phyloP scores from a whole-genome alignment of 2,113 vertebrate genomes.

The Garra rufa region DNA sequence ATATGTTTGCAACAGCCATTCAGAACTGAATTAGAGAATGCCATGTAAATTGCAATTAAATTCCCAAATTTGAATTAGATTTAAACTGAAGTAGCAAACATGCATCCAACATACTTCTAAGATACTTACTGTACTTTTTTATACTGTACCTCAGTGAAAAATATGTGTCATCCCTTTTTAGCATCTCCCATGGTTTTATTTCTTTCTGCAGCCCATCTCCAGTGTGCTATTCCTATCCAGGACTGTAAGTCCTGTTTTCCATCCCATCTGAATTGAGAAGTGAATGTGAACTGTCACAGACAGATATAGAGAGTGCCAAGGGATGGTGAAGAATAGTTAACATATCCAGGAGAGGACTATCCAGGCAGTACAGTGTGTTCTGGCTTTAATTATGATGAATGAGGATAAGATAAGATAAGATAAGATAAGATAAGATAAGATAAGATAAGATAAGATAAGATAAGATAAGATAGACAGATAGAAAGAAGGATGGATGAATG shows the following conservation, averaged over 20 bases:
- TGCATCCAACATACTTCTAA: too few species aligned
- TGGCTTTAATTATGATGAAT: slow-evolving; percentile 55
- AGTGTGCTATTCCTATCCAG: background rate
- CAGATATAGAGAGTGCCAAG: background rate
- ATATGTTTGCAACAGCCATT: background rate
- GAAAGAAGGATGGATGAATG: too few species aligned
- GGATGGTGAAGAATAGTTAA: slow-evolving; percentile 10
- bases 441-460: too few species aligned
- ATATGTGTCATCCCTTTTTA: background rate
- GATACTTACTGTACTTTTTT: background rate
- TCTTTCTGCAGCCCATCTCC: background rate
- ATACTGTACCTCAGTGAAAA: slow-evolving; percentile 8
- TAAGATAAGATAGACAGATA: too few species aligned
- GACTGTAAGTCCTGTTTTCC: background rate
- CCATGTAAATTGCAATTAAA: background rate
- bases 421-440: too few species aligned
- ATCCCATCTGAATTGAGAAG: slow-evolving; percentile 1
- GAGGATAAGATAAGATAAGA: too few species aligned
- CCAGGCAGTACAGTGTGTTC: slow-evolving; percentile 8
- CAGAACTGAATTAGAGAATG: background rate
- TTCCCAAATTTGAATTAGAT: background rate
- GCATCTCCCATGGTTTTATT: background rate
- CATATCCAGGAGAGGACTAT: slow-evolving; percentile 15
- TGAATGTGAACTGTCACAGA: slow-evolving; percentile 14
- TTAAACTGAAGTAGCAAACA: background rate